These are phyloP conservation scores for Sphaerodactylus townsendi DNA, from an alignment of 2,113 vertebrate species.

Conservation along the genomic window DNA sequence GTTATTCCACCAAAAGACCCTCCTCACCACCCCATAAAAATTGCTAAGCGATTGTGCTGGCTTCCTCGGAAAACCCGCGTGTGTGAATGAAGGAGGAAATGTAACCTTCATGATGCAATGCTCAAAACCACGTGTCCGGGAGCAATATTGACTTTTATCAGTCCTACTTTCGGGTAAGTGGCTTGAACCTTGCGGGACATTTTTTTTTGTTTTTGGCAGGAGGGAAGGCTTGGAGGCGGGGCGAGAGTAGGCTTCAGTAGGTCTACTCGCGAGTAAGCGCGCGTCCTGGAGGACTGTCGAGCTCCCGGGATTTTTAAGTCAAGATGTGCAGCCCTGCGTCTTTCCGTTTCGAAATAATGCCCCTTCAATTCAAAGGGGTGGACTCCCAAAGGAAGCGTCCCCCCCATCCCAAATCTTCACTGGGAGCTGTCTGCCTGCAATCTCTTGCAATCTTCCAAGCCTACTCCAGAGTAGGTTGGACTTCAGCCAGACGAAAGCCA, in stretches of 20 bases:
- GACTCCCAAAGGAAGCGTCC: neutral
- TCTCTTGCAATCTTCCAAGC: neutral
- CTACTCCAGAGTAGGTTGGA: neutral
- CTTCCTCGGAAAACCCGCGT: neutral
- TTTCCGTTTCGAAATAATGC: neutral
- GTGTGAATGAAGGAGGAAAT: neutral
- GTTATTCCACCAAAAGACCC: conserved; percentile 61
- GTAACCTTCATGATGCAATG: neutral
- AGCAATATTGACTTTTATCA: neutral
- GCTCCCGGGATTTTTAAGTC: too few relatives aligned
- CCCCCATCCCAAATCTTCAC: too few relatives aligned
- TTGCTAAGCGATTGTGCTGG: conserved; percentile 4
- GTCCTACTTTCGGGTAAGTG: neutral
- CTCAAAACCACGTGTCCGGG: neutral
- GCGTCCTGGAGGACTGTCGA: too few relatives aligned
- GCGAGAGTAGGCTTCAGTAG: neutral
- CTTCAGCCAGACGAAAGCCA: neutral
- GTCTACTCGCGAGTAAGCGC: neutral
- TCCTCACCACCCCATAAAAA: neutral
- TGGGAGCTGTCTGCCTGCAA: neutral
- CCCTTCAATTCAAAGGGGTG: neutral
- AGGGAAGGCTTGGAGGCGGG: neutral
- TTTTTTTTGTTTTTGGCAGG: too few relatives aligned
- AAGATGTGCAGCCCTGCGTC: neutral
- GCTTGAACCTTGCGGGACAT: neutral